phyloP scores from a whole-genome alignment of 2,888 invertebrate species.

The Agrilus biguttatus region DNA sequence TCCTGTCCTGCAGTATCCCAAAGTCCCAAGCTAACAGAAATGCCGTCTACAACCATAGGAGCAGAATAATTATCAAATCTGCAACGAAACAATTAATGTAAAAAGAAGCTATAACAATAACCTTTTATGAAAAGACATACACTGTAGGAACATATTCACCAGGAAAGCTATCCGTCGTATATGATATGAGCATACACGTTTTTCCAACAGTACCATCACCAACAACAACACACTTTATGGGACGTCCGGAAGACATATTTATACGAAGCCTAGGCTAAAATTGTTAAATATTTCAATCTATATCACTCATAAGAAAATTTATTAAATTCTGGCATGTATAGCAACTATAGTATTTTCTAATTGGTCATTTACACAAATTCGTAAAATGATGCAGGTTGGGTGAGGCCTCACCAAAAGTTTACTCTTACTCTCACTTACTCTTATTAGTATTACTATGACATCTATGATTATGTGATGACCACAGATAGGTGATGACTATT shows the following conservation, averaged over 20 bases:
- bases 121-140: slow-evolving; percentile 43
- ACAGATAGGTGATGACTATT: too few relatives aligned
- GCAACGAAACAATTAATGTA: slow-evolving; percentile 14
- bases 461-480: too few relatives aligned
- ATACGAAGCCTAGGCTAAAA: too few relatives aligned
- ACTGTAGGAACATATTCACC: slow-evolving; percentile 92
- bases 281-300: too few relatives aligned
- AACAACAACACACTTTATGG: slow-evolving; percentile 84
- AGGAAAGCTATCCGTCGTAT: slow-evolving; percentile 85
- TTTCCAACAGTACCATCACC: slow-evolving; percentile 90
- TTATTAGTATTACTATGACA: too few relatives aligned
- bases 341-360: too few relatives aligned
- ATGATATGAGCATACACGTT: slow-evolving; percentile 87
- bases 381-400: too few relatives aligned
- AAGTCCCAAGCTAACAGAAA: slow-evolving; percentile 87
- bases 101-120: neutral
- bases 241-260: slow-evolving; percentile 78
- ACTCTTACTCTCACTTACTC: too few relatives aligned
- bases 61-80: slow-evolving; percentile 99
- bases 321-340: too few relatives aligned
- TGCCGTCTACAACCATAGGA: slow-evolving; percentile 96
- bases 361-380: too few relatives aligned
- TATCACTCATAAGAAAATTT: too few relatives aligned
- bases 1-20: slow-evolving; percentile 99
- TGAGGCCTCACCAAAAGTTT: too few relatives aligned